Percentiles rank a stretch among this genome's conserved stretches.
These are phyloP conservation scores for Helicolenus hilgendorfi DNA, from an alignment of 2,797 vertebrate species.

Conservation along the genomic window DNA sequence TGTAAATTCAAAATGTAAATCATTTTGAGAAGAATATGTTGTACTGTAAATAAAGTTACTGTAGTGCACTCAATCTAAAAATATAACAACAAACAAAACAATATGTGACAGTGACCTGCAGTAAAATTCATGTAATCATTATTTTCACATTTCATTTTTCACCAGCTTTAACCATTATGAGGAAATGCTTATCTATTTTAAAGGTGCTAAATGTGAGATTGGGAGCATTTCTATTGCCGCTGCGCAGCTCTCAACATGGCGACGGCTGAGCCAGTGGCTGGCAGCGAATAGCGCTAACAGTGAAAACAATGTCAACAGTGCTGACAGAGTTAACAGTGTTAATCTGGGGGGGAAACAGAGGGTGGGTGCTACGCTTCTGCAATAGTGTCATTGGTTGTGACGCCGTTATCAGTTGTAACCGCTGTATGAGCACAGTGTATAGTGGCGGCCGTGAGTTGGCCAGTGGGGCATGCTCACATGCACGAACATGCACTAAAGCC, in stretches of 20 bases:
- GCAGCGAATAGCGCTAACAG: too few species aligned
- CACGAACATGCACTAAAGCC: neutral
- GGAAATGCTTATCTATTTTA: neutral
- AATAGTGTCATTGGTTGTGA: neutral
- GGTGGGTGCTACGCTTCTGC: neutral
- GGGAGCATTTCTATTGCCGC: neutral
- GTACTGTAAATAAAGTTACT: neutral
- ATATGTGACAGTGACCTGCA: neutral
- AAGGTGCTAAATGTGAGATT: neutral
- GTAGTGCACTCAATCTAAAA: neutral
- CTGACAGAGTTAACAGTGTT: too few species aligned
- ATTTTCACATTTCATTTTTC: neutral
- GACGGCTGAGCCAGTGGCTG: too few species aligned
- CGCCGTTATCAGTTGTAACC: neutral
- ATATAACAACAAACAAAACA: neutral
- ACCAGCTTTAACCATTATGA: neutral
- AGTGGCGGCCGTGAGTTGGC: neutral
- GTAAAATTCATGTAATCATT: neutral
- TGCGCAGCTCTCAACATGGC: too few species aligned
- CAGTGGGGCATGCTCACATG: neutral
- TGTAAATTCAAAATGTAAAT: conserved; percentile 12
- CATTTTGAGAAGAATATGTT: neutral
- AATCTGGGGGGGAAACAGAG: neutral
- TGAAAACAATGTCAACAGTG: too few species aligned
- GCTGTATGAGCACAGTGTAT: neutral